phyloP scores from a whole-genome alignment of 2,797 vertebrate species.

The Dipus sagitta region DNA sequence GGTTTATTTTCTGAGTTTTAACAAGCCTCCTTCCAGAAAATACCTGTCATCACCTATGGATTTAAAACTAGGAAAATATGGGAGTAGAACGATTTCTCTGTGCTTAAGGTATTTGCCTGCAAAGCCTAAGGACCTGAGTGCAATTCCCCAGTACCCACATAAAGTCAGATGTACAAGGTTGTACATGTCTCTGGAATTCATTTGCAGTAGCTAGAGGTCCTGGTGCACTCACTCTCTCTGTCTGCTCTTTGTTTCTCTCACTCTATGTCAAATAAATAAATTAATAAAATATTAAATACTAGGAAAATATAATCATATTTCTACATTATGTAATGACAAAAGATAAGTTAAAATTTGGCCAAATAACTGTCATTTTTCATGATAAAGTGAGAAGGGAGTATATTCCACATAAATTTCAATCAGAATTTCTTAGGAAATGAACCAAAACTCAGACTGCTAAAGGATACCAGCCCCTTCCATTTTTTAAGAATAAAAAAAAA shows the following conservation, averaged over 20 bases:
- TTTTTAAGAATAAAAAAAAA: slow-evolving; percentile 42
- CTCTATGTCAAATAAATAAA: too few species aligned
- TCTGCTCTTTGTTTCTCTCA: too few species aligned
- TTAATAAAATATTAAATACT: not conserved
- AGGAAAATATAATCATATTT: slow-evolving; percentile 26
- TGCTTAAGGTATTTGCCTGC: too few species aligned
- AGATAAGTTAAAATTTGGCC: not conserved
- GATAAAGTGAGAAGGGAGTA: slow-evolving; percentile 34
- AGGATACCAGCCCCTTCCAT: not conserved
- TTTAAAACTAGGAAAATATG: not conserved
- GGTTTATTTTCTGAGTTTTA: too few species aligned
- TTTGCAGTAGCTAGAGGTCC: too few species aligned
- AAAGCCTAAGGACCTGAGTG: too few species aligned
- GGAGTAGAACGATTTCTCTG: too few species aligned
- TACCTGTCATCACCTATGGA: not conserved
- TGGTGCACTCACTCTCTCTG: too few species aligned
- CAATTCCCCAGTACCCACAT: too few species aligned
- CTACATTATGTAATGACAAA: not conserved
- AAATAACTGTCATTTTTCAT: slow-evolving; percentile 28
- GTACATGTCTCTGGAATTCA: too few species aligned
- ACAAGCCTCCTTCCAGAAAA: too few species aligned
- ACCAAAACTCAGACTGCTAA: slow-evolving; percentile 39
- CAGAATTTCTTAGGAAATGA: slow-evolving; percentile 48
- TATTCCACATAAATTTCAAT: slow-evolving; percentile 43
- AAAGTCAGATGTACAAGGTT: too few species aligned